phyloP scores from a whole-genome alignment of 64 coral and sea anemone genomes.

The Actinia equina region DNA sequence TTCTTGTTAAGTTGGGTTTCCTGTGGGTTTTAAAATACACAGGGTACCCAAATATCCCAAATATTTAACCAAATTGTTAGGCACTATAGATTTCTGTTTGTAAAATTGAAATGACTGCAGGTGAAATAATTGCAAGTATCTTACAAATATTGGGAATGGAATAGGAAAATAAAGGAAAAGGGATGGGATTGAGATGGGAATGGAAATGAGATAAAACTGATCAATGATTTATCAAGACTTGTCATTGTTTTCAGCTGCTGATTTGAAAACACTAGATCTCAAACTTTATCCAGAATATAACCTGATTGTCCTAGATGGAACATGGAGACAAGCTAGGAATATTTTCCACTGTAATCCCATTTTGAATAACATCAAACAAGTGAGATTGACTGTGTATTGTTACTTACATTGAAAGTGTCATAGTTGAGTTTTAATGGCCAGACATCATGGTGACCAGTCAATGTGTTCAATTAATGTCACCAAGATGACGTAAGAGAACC shows the following conservation, averaged over 20 bases:
- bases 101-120: too few species aligned
- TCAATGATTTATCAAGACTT: neutral
- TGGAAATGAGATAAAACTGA: neutral
- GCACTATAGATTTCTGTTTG: too few species aligned
- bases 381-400: neutral
- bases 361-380: constrained; percentile 68
- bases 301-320: constrained; percentile 88
- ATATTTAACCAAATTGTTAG: too few species aligned
- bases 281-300: constrained; percentile 41
- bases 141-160: neutral
- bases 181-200: neutral
- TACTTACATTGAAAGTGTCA: too few species aligned
- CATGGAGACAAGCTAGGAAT: constrained; percentile 88
- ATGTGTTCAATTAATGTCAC: too few species aligned
- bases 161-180: neutral
- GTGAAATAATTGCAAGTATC: too few species aligned
- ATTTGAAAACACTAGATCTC: constrained; percentile 50
- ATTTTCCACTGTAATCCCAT: constrained; percentile 66
- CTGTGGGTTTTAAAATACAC: neutral
- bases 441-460: too few species aligned
- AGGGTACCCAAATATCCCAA: too few species aligned
- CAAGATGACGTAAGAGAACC: too few species aligned
- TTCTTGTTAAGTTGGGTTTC: neutral
- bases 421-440: too few species aligned
- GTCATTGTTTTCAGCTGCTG: constrained; percentile 47